phyloP scores from a whole-genome alignment of 2,797 vertebrate species.

The Spheniscus humboldti region DNA sequence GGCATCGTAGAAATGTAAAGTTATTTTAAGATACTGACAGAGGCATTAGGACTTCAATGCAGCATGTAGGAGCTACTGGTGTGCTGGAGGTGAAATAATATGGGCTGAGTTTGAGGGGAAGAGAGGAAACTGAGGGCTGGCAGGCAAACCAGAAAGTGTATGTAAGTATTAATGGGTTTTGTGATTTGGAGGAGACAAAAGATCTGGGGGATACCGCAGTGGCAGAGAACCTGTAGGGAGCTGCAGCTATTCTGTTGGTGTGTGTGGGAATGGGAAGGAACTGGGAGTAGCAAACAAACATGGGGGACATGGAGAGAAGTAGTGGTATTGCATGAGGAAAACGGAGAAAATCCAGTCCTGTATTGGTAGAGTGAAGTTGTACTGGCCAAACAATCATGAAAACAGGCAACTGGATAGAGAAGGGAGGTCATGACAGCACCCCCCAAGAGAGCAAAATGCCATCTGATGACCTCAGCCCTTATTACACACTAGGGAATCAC shows the following conservation, averaged over 20 bases:
- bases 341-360: background rate
- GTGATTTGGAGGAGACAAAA: background rate
- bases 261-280: background rate
- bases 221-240: background rate
- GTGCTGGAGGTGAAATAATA: background rate
- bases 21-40: background rate
- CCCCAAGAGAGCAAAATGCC: background rate
- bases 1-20: background rate
- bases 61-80: background rate
- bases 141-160: background rate
- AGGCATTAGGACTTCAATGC: background rate
- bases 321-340: accelerated
- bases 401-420: background rate
- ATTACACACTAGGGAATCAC: background rate
- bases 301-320: background rate
- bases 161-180: background rate
- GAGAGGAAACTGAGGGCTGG: background rate
- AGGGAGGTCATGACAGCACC: background rate
- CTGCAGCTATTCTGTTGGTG: background rate
- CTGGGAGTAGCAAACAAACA: background rate
- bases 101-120: background rate
- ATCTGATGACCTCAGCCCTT: constrained; percentile 29
- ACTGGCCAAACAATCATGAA: background rate
- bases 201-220: background rate
- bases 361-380: background rate